Evolutionary conservation across 2,113 vertebrate genomes (phyloP).

Genomic region (Vombatus ursinus): DNA sequence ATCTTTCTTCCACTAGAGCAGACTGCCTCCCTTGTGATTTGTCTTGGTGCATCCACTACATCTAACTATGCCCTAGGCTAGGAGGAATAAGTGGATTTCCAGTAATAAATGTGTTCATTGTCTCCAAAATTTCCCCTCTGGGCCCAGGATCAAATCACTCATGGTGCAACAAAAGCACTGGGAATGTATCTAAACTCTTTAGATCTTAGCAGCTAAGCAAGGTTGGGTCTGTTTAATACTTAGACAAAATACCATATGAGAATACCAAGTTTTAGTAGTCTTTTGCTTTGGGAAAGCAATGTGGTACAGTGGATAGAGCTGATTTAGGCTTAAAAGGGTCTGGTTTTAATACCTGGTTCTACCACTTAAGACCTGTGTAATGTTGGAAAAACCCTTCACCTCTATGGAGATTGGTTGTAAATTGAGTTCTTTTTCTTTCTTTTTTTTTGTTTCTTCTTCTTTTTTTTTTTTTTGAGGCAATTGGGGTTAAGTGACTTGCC

Average conservation of each 20-base stretch:
- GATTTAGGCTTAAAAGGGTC: background rate
- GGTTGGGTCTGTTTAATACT: background rate
- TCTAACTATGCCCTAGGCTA: background rate
- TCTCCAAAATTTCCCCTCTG: conserved; percentile 1
- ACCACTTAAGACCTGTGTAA: background rate
- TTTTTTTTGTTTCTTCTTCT: background rate
- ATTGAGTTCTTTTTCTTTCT: background rate
- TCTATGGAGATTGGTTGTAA: background rate
- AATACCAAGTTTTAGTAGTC: background rate
- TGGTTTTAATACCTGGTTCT: background rate
- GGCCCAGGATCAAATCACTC: background rate
- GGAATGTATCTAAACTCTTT: background rate
- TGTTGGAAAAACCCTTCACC: background rate
- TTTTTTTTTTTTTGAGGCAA: background rate
- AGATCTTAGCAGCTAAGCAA: background rate
- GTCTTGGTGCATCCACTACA: background rate
- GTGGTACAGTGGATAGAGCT: background rate
- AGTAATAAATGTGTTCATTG: background rate
- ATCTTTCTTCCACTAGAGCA: background rate
- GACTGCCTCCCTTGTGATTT: background rate
- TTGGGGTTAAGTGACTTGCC: no score
- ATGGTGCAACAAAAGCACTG: background rate
- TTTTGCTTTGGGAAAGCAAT: background rate
- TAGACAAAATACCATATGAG: background rate
- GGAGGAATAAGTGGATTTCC: background rate